Conservation (phyloP, 1,140 invertebrate genomes). For the Brachionus angularis region DNA sequence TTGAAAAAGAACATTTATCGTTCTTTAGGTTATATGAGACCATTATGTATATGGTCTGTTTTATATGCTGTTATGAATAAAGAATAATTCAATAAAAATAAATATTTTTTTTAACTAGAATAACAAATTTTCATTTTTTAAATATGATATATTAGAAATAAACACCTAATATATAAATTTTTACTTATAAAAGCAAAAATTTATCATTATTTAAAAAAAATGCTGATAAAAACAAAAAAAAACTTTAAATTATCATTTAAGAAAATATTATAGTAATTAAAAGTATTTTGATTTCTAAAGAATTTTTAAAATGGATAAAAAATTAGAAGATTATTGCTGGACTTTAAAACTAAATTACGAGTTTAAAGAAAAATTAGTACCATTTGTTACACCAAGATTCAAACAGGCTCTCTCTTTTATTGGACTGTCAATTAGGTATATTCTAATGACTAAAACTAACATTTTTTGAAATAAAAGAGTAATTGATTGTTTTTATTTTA, state of each 20-base stretch:
- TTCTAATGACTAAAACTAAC: no score
- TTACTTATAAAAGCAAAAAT: no score
- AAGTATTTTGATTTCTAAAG: not conserved
- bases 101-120: not conserved
- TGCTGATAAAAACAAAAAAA: no score
- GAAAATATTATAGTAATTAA: no score
- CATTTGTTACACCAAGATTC: slow-evolving; percentile 14
- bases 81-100: not conserved
- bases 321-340: slow-evolving; percentile 25
- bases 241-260: no score
- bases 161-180: slow-evolving; percentile 9
- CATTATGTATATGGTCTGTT: slow-evolving; percentile 82
- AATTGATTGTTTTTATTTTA: not conserved
- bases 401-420: slow-evolving; percentile 27
- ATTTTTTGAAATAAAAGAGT: not conserved
- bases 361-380: not conserved
- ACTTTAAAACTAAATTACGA: slow-evolving; percentile 16
- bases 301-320: not conserved
- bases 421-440: not conserved
- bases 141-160: slow-evolving; percentile 25
- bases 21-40: slow-evolving; percentile 83
- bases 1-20: slow-evolving; percentile 73
- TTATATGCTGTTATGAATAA: slow-evolving; percentile 65
- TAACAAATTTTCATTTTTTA: not conserved
- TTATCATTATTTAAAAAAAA: no score